Percentiles rank a stretch among this genome's conserved stretches.
Conservation (phyloP, 1,140 invertebrate species). For the Temnothorax nylanderi region DNA sequence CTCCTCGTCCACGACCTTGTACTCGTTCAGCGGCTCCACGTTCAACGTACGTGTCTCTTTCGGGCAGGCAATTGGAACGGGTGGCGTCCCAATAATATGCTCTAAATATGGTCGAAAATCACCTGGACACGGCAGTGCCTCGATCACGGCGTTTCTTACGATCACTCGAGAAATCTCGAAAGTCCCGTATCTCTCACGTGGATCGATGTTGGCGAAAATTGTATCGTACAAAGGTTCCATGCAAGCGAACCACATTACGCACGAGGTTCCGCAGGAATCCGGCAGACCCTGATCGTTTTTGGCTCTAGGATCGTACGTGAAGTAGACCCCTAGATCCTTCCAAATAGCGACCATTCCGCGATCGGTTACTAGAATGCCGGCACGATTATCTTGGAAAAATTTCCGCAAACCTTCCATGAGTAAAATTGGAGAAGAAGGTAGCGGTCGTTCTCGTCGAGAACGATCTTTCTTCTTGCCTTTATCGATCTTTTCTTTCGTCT, state of each 20-base stretch:
- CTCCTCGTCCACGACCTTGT: constrained; percentile 71
- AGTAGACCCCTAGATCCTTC: constrained; percentile 80
- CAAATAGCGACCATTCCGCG: constrained; percentile 77
- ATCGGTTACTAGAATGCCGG: constrained; percentile 76
- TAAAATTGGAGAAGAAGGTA: constrained; percentile 70
- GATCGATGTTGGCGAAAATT: constrained; percentile 74
- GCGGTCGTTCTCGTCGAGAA: constrained; percentile 55
- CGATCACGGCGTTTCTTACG: constrained; percentile 75
- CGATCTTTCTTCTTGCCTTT: constrained; percentile 22
- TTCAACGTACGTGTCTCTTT: constrained; percentile 68
- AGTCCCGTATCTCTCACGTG: constrained; percentile 73
- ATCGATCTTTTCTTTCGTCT: constrained; percentile 49
- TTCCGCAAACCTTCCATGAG: constrained; percentile 75
- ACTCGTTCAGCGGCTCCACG: constrained; percentile 66
- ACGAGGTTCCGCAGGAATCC: constrained; percentile 71
- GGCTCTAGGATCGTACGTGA: constrained; percentile 78
- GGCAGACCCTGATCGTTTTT: constrained; percentile 70
- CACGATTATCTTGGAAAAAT: constrained; percentile 79
- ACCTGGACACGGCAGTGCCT: constrained; percentile 77
- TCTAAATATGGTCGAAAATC: constrained; percentile 73
- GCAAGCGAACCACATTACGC: constrained; percentile 81
- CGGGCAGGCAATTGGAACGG: constrained; percentile 48
- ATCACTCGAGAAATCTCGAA: constrained; percentile 77
- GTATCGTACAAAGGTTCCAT: constrained; percentile 76
- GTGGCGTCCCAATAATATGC: constrained; percentile 34